phyloP scores from a whole-genome alignment of 2,888 invertebrate species.

The Apeira syringaria region DNA sequence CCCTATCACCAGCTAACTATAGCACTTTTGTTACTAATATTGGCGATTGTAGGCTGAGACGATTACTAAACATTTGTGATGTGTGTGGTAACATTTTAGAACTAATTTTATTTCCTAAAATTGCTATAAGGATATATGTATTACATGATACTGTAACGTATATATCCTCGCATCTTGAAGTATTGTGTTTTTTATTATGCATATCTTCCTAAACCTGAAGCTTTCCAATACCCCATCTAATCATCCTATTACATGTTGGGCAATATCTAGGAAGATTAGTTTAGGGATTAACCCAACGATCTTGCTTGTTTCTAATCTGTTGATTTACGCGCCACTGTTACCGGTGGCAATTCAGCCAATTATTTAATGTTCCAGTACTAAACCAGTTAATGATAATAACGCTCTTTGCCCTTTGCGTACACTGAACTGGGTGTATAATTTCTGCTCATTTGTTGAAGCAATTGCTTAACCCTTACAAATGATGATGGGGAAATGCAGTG shows the following conservation, averaged over 20 bases:
- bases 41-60: too few relatives aligned
- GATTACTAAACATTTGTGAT: too few relatives aligned
- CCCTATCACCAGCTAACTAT: too few relatives aligned
- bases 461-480: constrained; percentile 8
- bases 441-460: constrained; percentile 10
- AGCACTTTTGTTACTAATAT: too few relatives aligned
- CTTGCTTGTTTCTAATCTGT: constrained; percentile 22
- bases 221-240: too few relatives aligned
- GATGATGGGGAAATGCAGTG: constrained; percentile 6
- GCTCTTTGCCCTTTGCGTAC: constrained; percentile 29
- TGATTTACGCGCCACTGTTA: constrained; percentile 31
- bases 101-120: too few relatives aligned
- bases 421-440: constrained; percentile 14
- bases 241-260: constrained; percentile 42
- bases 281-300: constrained; percentile 30
- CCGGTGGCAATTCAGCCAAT: constrained; percentile 28
- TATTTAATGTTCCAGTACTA: constrained; percentile 27
- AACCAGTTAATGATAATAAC: constrained; percentile 27
- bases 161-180: too few relatives aligned
- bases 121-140: too few relatives aligned
- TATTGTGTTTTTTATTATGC: too few relatives aligned
- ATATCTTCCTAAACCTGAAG: too few relatives aligned
- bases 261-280: constrained; percentile 44
- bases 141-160: too few relatives aligned
- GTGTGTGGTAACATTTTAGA: too few relatives aligned